Evolutionary conservation across 2,113 vertebrate species (phyloP), one percentile per base, ranked within the genome.

Genomic region (Rhinopithecus roxellana): DNA sequence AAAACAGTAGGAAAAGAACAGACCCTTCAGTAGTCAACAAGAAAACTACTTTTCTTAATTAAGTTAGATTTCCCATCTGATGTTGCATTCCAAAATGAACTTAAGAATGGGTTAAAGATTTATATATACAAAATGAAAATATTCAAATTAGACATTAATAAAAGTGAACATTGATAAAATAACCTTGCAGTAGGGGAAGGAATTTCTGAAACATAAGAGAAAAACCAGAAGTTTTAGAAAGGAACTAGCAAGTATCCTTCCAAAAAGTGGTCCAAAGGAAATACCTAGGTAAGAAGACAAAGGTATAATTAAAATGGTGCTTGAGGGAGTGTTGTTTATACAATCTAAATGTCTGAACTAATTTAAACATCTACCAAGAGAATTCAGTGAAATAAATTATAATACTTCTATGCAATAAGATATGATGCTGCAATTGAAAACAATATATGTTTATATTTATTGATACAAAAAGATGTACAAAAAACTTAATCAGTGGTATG

Each of bases 321-420:
- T 61, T 81, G 17, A 22, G 23, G 17, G 17, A 81, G 12, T 20
- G 2, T 23, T 50, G 32, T 6, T n/a, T 87, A 27, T 85, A 80
- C 74, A 75, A 80, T 52, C 79, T 90, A 69, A 94, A 45, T 61
- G 81, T 57, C 43, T 92, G 38, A 89, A 50, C 70, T 93, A 87
- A 59, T 45, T 80, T 85, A 81, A 85, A 89, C 18, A 69, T 17
- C 11, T 16, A 61, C 80, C 67, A 48, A 78, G 80, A 92, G 23
- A 27, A 85, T 81, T 77, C 45, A 50, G 88, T 40, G 4, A 55
- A 75, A 43, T 32, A 61, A 80, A 93, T 84, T 38, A 93, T 25
- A 7, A n/a, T n/a, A 83, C 6, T 85, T 83, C 38, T 50, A 38
- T 79, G 40, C 30, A 86, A 48, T 45, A 57, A 59, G 50, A 38